These are phyloP conservation scores for Sigmodon hispidus DNA, from an alignment of 2,113 vertebrate species.

Conservation along the genomic window DNA sequence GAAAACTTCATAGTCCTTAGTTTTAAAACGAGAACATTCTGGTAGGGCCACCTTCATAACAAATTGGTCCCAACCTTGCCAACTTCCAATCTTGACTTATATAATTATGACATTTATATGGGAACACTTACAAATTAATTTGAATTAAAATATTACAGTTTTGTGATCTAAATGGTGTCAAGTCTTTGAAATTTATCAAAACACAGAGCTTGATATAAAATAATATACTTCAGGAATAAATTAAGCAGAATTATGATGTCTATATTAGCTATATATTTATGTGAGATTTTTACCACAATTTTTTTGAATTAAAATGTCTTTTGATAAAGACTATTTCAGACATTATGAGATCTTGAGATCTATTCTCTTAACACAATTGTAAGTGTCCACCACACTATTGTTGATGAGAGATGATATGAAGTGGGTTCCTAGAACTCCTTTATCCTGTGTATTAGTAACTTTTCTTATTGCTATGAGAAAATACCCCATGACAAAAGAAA, in stretches of 20 bases:
- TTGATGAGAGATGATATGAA: neutral
- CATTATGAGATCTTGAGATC: neutral
- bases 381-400: neutral
- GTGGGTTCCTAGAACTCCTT: neutral
- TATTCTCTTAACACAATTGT: neutral
- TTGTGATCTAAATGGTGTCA: neutral
- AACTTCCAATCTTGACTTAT: slow-evolving; percentile 7
- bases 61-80: neutral
- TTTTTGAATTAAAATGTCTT: neutral
- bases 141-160: neutral
- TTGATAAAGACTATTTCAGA: neutral
- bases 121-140: neutral
- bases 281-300: neutral
- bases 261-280: neutral
- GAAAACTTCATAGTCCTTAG: neutral
- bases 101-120: neutral
- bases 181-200: neutral
- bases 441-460: neutral
- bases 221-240: neutral
- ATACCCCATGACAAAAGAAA: neutral
- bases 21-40: neutral
- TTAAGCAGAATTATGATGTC: slow-evolving; percentile 7
- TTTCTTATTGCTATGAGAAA: neutral
- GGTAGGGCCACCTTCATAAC: neutral
- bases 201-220: neutral